Evolutionary conservation across 2,888 invertebrate species (phyloP).

Genomic region (Cheilosia vernalis): DNA sequence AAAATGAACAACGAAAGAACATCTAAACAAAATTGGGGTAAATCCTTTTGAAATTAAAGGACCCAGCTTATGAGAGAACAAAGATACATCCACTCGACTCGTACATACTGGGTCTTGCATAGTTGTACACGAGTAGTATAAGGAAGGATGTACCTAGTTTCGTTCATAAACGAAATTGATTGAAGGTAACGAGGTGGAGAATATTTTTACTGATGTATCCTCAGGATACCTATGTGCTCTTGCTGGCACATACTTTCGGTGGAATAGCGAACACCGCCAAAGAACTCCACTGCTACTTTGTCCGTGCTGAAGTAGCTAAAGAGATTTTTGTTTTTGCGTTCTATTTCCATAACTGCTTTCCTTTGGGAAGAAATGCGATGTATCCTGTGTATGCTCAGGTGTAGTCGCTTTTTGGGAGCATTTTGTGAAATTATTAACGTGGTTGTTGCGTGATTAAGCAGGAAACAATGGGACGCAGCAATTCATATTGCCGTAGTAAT

Average conservation of each 20-base stretch:
- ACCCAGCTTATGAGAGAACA: conserved; percentile 43
- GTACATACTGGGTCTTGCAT: conserved; percentile 3
- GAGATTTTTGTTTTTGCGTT: neutral
- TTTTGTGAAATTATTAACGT: no score
- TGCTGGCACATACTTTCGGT: neutral
- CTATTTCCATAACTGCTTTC: no score
- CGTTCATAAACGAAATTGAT: conserved; percentile 45
- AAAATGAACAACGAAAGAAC: conserved; percentile 50
- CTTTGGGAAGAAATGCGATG: no score
- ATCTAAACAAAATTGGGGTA: conserved; percentile 51
- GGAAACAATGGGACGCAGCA: no score
- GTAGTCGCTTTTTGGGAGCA: no score
- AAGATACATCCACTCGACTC: conserved; percentile 21
- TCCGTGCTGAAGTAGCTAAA: neutral
- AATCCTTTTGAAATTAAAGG: conserved; percentile 41
- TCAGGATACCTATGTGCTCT: neutral
- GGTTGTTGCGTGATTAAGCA: no score
- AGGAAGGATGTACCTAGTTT: conserved; percentile 30
- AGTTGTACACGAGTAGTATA: neutral
- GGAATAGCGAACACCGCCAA: neutral
- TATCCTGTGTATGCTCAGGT: no score
- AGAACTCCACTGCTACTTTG: neutral
- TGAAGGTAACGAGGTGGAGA: conserved; percentile 58
- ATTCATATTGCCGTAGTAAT: no score
- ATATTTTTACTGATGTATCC: conserved; percentile 3